These are phyloP conservation scores for Dynastes grantii DNA, from an alignment of 2,888 invertebrate genomes.

Conservation along the genomic window DNA sequence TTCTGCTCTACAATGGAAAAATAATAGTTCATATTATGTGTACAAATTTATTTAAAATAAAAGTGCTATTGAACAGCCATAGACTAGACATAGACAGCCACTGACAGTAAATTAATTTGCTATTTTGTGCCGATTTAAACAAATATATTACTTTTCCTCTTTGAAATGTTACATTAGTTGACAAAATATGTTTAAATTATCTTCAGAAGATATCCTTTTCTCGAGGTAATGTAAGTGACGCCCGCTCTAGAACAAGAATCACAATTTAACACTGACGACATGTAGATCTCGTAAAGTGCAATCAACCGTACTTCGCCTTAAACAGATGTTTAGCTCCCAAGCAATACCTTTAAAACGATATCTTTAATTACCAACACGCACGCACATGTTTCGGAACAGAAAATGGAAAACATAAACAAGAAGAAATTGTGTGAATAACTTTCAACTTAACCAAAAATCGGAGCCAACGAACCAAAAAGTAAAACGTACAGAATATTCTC, in stretches of 20 bases:
- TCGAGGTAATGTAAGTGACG: not conserved
- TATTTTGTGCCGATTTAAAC: no score
- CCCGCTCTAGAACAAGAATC: slow-evolving; percentile 2
- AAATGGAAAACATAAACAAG: not conserved
- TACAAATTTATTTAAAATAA: no score
- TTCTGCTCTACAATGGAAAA: no score
- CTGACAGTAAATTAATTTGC: no score
- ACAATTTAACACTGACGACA: not conserved
- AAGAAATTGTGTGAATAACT: slow-evolving; percentile 35
- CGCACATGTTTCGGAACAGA: slow-evolving; percentile 21
- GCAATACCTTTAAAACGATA: slow-evolving; percentile 12
- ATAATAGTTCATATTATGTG: no score
- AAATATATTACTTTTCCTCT: no score
- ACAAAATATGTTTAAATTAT: no score
- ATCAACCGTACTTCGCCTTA: slow-evolving; percentile 23
- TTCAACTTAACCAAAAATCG: slow-evolving; percentile 36
- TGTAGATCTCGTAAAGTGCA: slow-evolving; percentile 38
- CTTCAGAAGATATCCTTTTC: not conserved
- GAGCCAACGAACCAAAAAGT: slow-evolving; percentile 26
- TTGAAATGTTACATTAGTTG: no score
- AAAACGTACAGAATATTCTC: slow-evolving; percentile 11
- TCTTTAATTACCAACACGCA: slow-evolving; percentile 31
- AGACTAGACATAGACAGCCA: no score
- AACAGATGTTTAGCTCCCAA: slow-evolving; percentile 33
- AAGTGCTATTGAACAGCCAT: no score